Conservation (phyloP, 2,888 invertebrate species). For the Alcis repandata region DNA sequence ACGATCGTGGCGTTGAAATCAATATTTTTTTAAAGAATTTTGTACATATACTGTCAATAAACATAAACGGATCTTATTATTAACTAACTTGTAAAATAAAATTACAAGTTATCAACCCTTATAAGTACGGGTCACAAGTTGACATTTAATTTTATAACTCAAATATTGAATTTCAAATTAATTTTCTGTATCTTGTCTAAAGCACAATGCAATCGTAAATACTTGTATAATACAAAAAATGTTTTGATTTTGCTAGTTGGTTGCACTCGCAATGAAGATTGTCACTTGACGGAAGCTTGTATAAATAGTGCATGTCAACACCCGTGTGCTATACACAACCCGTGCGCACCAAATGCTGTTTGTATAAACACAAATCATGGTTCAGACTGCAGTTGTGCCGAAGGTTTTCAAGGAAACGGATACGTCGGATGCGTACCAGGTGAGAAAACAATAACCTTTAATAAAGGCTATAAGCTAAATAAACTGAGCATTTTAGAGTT, state of each 20-base stretch:
- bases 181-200: not conserved
- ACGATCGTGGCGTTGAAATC: not conserved
- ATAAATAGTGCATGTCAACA: conserved; percentile 94
- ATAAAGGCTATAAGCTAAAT: not conserved
- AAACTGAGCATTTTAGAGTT: not conserved
- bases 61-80: not conserved
- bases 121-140: too few relatives aligned
- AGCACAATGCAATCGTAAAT: conserved; percentile 16
- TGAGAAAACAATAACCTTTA: conserved; percentile 66
- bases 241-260: conserved; percentile 88
- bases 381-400: conserved; percentile 94
- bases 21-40: not conserved
- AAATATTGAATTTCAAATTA: conserved; percentile 3
- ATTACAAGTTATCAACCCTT: too few relatives aligned
- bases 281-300: conserved; percentile 94
- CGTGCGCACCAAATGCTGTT: conserved; percentile 93
- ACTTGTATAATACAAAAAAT: conserved; percentile 50
- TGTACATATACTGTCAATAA: not conserved
- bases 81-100: too few relatives aligned
- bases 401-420: conserved; percentile 95
- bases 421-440: conserved; percentile 93
- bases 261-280: conserved; percentile 95
- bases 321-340: conserved; percentile 94
- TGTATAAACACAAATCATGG: conserved; percentile 96
- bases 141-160: too few relatives aligned